Evolutionary conservation across 2,888 invertebrate species (phyloP).

Genomic region (Brenthis daphne): DNA sequence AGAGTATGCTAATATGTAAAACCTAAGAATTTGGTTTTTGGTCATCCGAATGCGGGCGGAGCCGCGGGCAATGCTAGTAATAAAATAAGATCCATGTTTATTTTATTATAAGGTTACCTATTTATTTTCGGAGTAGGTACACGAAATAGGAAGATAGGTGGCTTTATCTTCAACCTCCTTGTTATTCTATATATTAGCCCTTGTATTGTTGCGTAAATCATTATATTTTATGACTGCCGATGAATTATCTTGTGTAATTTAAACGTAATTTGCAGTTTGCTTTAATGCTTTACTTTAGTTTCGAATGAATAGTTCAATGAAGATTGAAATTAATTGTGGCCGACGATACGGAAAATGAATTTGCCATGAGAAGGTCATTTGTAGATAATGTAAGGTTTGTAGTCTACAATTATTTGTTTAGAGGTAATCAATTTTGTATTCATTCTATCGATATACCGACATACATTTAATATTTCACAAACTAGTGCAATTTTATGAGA

Average conservation of each 20-base stretch:
- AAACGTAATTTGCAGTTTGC: neutral
- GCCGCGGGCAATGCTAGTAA: no score
- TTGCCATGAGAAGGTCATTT: neutral
- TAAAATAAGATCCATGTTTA: neutral
- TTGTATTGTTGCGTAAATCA: no score
- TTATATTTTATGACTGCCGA: no score
- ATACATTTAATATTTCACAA: no score
- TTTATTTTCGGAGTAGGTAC: neutral
- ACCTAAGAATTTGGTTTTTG: no score
- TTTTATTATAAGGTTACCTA: neutral
- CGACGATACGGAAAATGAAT: slow-evolving; percentile 27
- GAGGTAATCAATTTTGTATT: no score
- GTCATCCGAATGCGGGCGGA: no score
- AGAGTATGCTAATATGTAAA: no score
- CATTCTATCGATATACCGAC: no score
- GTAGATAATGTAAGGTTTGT: neutral
- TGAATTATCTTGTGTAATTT: neutral
- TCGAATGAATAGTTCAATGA: slow-evolving; percentile 14
- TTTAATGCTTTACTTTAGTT: neutral
- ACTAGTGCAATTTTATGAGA: no score
- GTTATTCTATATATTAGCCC: neutral
- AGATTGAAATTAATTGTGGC: slow-evolving; percentile 10
- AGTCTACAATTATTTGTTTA: neutral
- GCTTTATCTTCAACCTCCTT: neutral
- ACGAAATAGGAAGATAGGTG: neutral